Conservation (phyloP, 1,140 invertebrate species). For the Helicoverpa zea region DNA sequence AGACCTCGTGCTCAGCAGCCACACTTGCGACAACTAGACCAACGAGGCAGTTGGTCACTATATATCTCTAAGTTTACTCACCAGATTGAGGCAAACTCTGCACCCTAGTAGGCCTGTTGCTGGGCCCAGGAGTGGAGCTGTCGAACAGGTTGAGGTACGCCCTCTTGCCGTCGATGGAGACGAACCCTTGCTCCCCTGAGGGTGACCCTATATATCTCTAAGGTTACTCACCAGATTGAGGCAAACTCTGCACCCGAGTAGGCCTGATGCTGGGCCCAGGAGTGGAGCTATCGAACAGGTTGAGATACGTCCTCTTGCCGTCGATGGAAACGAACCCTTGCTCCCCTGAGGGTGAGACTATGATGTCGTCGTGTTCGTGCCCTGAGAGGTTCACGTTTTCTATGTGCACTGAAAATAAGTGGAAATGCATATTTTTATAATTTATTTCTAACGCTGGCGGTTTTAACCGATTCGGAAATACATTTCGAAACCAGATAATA, state of each 20-base stretch:
- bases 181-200: constrained; percentile 93
- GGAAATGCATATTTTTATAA: neutral
- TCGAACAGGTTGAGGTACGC: constrained; percentile 95
- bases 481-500: too few species aligned
- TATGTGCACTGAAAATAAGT: constrained; percentile 76
- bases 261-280: constrained; percentile 81
- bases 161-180: constrained; percentile 96
- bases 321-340: constrained; percentile 97
- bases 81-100: constrained; percentile 67
- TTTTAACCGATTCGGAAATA: too few species aligned
- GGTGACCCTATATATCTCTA: constrained; percentile 63
- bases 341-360: constrained; percentile 92
- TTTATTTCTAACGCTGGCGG: too few species aligned
- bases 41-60: too few species aligned
- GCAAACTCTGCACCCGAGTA: constrained; percentile 65
- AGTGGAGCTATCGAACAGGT: constrained; percentile 89
- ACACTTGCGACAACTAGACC: too few species aligned
- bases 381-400: constrained; percentile 78
- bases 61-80: constrained; percentile 51
- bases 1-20: too few species aligned
- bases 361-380: constrained; percentile 88
- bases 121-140: constrained; percentile 76
- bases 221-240: constrained; percentile 65
- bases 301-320: constrained; percentile 95
- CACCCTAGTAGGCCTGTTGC: constrained; percentile 76